Base-by-base conservation (phyloP, 2,888 invertebrate species). In the Minunthozetes semirufus region DNA sequence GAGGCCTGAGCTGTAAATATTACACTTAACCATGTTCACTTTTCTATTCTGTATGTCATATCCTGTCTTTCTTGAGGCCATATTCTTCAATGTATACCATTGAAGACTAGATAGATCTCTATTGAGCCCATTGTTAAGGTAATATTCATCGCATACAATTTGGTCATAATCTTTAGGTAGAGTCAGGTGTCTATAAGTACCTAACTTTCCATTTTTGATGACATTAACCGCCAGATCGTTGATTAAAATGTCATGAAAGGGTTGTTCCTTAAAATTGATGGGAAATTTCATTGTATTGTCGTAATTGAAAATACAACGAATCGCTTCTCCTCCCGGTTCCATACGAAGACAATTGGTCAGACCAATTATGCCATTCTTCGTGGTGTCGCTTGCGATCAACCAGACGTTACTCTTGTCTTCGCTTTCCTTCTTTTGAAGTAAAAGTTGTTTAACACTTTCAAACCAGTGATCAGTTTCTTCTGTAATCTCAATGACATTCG, bases 171-270 rank as follows among this genome's bases (percentile, higher is more conserved):
- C 38, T 48, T 70, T 70, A 11, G 87, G 85, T 96, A 96, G 80
- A 97, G 97, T 25, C 93, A 93, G 48, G 96, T 96, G 81, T 97
- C 85, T 97, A 98, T 98, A 79, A 98, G 89, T 79, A 86, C 86
- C 75, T 85, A 81, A 82, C 85, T 85, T 81, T 86, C 89, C 90
- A 80, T 88, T 88, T 81, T 89, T 89, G 80, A 89, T 86, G 72
- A 85, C 80, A 80, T 86, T 86, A 80, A 85, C 83, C 72, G 83
- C 82, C 38, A 86, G 80, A 78, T 86, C 84, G 74, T 81, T 81
- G 48, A 80, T 77, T 56, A 82, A 77, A 19, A 84, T 75, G 22
- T 80, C 78, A 73, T 33, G 48, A 33, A 50, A 76, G n/a, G 33
- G 19, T 15, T 50, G 6, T 38, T n/a, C 5, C 29, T 76, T 46